Percentiles rank a stretch among this genome's conserved stretches.
phyloP scores from a whole-genome alignment of 2,888 invertebrate genomes.

The Cryptocheilus praepositus region DNA sequence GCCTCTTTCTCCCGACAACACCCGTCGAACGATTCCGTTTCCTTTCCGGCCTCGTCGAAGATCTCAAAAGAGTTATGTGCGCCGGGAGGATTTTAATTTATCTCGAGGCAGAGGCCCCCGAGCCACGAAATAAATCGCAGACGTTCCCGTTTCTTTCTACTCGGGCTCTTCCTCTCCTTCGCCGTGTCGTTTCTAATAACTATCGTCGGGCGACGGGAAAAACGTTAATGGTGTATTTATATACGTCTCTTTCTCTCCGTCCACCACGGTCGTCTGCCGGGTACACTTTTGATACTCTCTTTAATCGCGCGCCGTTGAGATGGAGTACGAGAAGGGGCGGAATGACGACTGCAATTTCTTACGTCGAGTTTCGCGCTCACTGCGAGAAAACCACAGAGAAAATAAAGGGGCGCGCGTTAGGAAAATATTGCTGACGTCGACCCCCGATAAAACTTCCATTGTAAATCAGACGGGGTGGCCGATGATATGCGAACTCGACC shows the following conservation, averaged over 20 bases:
- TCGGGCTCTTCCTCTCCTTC: not conserved
- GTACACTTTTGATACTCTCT: constrained; percentile 1
- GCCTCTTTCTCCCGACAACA: not conserved
- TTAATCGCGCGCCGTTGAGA: constrained; percentile 8
- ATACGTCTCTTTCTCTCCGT: constrained; percentile 20
- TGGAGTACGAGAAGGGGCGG: not conserved
- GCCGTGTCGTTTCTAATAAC: no score
- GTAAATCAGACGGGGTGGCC: no score
- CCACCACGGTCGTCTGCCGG: constrained; percentile 16
- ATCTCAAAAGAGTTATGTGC: not conserved
- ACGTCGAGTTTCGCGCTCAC: no score
- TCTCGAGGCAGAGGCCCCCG: constrained; percentile 17
- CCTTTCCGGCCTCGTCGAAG: not conserved
- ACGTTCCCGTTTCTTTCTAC: not conserved
- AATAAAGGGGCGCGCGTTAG: no score
- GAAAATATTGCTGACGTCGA: no score
- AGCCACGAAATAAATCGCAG: constrained; percentile 35
- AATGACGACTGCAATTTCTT: no score
- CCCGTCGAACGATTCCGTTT: not conserved
- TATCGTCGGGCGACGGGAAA: constrained; percentile 6
- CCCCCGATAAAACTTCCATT: no score
- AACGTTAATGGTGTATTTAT: constrained; percentile 19
- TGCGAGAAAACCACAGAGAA: no score
- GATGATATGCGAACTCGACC: no score
- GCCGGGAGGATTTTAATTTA: constrained; percentile 37